phyloP scores from a whole-genome alignment of 2,797 vertebrate genomes.

The Leptodactylus fallax region DNA sequence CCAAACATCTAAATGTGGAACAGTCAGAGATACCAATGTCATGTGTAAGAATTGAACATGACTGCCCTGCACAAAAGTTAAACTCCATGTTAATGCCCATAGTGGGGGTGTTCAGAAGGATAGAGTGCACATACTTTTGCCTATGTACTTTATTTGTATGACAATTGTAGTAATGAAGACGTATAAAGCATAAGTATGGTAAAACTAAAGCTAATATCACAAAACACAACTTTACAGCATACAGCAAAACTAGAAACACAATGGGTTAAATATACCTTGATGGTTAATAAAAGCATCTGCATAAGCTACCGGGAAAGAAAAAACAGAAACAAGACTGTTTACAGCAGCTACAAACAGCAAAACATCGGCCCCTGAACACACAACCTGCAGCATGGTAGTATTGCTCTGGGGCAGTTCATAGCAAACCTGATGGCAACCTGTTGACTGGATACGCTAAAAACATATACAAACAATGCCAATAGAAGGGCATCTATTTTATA shows the following conservation, averaged over 20 bases:
- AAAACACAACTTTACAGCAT: background rate
- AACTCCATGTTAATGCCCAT: no score
- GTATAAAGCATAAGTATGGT: background rate
- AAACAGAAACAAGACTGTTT: constrained; percentile 34
- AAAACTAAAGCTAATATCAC: background rate
- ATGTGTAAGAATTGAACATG: no score
- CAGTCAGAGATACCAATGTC: no score
- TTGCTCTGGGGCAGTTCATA: no score
- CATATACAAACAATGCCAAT: no score
- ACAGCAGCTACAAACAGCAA: background rate
- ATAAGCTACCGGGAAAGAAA: constrained; percentile 37
- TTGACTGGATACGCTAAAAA: no score
- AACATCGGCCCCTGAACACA: background rate
- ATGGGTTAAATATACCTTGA: constrained; percentile 51
- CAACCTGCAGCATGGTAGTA: no score
- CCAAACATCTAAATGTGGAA: no score
- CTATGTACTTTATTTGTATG: background rate
- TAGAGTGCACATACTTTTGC: background rate
- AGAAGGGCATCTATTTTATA: no score
- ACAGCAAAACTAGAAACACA: background rate
- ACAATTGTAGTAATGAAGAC: background rate
- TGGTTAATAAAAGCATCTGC: constrained; percentile 63
- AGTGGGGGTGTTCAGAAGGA: no score
- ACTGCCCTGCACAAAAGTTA: no score
- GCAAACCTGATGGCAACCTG: no score